phyloP scores from a whole-genome alignment of 1,140 invertebrate species.

The Platyura marginata region DNA sequence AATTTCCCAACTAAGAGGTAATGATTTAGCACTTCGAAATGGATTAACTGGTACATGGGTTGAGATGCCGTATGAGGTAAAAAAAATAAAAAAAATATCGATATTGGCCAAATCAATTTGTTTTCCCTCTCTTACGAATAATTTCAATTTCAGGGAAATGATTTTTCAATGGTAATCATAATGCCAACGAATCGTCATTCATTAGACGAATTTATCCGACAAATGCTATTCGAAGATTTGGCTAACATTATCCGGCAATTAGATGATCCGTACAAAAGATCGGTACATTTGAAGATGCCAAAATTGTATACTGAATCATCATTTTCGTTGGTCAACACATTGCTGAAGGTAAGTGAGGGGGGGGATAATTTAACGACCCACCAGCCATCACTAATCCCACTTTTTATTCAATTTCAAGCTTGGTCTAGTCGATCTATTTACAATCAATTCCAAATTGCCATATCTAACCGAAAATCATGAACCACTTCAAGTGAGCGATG shows the following conservation, averaged over 20 bases:
- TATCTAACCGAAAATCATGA: conserved; percentile 14
- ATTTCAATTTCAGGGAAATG: conserved; percentile 27
- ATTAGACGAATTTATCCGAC: conserved; percentile 16
- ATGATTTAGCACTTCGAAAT: conserved; percentile 14
- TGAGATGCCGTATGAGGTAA: conserved; percentile 45
- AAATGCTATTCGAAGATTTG: conserved; percentile 28
- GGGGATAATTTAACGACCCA: neutral
- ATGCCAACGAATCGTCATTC: conserved; percentile 28
- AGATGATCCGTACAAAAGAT: conserved; percentile 18
- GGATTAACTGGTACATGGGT: conserved; percentile 20
- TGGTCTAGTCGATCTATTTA: conserved; percentile 42
- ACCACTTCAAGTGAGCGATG: conserved; percentile 30
- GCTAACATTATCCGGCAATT: conserved; percentile 26
- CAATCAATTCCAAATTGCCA: conserved; percentile 31
- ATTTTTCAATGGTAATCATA: conserved; percentile 36
- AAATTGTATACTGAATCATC: conserved; percentile 41
- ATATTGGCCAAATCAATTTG: too few species aligned
- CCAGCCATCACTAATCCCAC: too few species aligned
- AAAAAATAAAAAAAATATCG: neutral
- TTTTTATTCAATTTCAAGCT: too few species aligned
- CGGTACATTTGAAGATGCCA: conserved; percentile 36
- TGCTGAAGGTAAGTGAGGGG: conserved; percentile 30
- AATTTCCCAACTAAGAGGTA: conserved; percentile 1
- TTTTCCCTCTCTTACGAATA: neutral
- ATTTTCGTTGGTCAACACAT: conserved; percentile 27